Percentiles rank a stretch among this genome's conserved stretches.
Conservation (phyloP, 1,140 invertebrate species). For the Epicauta chinensis region DNA sequence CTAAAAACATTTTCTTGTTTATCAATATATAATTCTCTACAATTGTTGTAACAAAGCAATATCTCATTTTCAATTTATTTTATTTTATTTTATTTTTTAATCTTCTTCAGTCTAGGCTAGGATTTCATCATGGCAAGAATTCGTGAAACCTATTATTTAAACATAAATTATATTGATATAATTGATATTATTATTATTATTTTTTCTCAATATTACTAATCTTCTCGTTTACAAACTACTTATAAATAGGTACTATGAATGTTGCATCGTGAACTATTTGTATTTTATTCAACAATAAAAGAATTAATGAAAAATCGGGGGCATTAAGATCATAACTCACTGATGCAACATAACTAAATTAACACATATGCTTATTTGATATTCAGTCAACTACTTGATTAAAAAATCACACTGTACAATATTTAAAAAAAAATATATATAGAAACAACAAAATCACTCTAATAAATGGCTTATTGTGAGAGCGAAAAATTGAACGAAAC, state of each 20-base stretch:
- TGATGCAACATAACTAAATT: slow-evolving; percentile 26
- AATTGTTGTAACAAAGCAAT: slow-evolving; percentile 33
- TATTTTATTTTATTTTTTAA: background rate
- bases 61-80: slow-evolving; percentile 14
- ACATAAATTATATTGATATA: slow-evolving; percentile 30
- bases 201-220: too few relatives aligned
- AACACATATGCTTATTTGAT: slow-evolving; percentile 21
- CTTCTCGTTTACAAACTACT: slow-evolving; percentile 22
- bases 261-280: slow-evolving; percentile 17
- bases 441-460: background rate
- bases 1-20: slow-evolving; percentile 26
- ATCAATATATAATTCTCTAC: slow-evolving; percentile 27
- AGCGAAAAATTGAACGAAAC: background rate
- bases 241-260: slow-evolving; percentile 25
- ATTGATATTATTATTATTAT: slow-evolving; percentile 28
- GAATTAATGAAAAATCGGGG: slow-evolving; percentile 9
- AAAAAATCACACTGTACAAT: slow-evolving; percentile 31
- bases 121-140: slow-evolving; percentile 40
- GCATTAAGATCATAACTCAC: too few relatives aligned
- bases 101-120: slow-evolving; percentile 38
- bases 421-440: slow-evolving; percentile 23
- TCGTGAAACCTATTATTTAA: slow-evolving; percentile 34
- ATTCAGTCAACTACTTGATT: slow-evolving; percentile 30
- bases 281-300: background rate
- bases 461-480: background rate